A percentile compares a stretch with the other conserved stretches of the same genome.
Evolutionary conservation across 2,113 vertebrate genomes (phyloP).

Genomic region (Saguinus imperator): DNA sequence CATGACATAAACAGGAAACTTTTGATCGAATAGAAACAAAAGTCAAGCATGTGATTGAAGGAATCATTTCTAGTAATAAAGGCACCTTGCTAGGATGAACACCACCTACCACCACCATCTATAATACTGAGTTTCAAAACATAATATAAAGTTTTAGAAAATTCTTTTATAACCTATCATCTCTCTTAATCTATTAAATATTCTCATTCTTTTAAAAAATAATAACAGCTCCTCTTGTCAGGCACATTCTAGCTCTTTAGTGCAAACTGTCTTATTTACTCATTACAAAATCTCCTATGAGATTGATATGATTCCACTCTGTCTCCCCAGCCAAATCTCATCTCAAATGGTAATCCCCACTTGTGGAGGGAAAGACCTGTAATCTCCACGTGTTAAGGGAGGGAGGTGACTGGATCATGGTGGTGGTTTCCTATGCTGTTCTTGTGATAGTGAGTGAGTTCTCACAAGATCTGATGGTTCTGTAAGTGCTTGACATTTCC

Average conservation of each 20-base stretch:
- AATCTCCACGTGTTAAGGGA: too few relatives aligned
- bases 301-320: too few relatives aligned
- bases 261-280: background rate
- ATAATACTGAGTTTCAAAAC: background rate
- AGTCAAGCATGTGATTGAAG: background rate
- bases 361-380: too few relatives aligned
- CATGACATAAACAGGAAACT: background rate
- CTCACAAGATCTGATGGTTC: too few relatives aligned
- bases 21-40: background rate
- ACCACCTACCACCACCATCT: background rate
- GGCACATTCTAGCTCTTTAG: background rate
- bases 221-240: background rate
- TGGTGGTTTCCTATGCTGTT: too few relatives aligned
- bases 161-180: background rate
- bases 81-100: background rate
- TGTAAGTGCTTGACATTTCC: too few relatives aligned
- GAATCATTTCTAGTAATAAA: background rate
- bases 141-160: background rate
- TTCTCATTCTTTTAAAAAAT: background rate
- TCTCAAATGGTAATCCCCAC: too few relatives aligned
- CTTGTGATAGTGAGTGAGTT: too few relatives aligned
- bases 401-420: too few relatives aligned
- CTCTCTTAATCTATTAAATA: background rate
- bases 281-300: background rate
- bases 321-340: too few relatives aligned